phyloP scores from a whole-genome alignment of 2,113 vertebrate genomes.

The Silurus meridionalis region DNA sequence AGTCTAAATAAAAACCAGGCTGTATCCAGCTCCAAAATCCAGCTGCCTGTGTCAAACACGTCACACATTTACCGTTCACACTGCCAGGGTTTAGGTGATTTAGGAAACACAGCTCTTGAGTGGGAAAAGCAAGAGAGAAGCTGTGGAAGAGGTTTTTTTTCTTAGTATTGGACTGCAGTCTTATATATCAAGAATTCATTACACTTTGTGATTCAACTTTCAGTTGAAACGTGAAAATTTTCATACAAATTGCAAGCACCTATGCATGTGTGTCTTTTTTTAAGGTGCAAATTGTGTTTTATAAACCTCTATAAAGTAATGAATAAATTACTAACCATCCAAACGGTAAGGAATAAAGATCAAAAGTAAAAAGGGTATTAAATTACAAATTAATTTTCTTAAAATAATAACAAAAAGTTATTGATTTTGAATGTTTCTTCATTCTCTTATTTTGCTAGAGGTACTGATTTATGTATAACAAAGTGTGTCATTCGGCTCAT shows the following conservation, averaged over 20 bases:
- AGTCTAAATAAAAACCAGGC: not conserved
- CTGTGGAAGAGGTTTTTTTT: not conserved
- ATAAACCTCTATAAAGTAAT: not conserved
- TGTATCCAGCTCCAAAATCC: not conserved
- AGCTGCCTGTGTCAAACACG: not conserved
- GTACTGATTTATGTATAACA: not conserved
- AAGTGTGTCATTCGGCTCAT: not conserved
- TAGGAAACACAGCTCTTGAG: not conserved
- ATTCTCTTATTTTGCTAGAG: not conserved
- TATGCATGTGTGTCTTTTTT: not conserved
- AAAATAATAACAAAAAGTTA: not conserved
- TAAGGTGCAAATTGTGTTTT: not conserved
- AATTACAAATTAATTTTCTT: not conserved
- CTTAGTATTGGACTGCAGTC: not conserved
- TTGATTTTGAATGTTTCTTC: not conserved
- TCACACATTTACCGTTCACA: not conserved
- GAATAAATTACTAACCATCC: not conserved
- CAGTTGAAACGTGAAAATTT: not conserved
- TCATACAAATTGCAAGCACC: not conserved
- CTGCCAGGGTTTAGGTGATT: not conserved
- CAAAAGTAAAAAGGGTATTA: not conserved
- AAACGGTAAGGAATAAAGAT: not conserved
- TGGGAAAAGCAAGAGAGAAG: not conserved
- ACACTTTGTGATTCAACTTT: not conserved
- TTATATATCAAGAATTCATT: not conserved